Percentiles rank a stretch among this genome's conserved stretches.
Evolutionary conservation across 53 echinoderm and acorn worm genomes (phyloP).

Genomic region (Crossaster papposus): DNA sequence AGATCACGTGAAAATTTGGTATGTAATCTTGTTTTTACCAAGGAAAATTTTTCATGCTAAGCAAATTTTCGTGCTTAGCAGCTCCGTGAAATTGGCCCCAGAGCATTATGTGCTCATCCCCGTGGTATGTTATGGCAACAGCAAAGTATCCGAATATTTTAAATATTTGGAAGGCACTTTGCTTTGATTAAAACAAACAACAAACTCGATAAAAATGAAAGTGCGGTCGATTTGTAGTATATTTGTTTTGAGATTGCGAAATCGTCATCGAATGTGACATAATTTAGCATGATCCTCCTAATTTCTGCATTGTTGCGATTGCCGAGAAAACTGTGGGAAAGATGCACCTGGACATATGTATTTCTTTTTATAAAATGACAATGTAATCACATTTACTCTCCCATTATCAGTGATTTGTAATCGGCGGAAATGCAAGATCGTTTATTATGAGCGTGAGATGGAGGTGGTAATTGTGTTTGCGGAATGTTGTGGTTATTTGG

Average conservation of each 20-base stretch:
- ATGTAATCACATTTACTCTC: neutral
- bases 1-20: too few species aligned
- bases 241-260: neutral
- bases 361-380: neutral
- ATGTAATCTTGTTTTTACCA: too few species aligned
- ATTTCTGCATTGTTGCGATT: neutral
- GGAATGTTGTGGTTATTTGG: too few species aligned
- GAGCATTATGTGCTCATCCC: neutral
- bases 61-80: too few species aligned
- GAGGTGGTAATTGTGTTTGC: too few species aligned
- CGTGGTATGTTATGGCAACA: neutral
- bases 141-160: neutral
- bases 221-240: neutral
- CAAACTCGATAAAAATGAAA: neutral
- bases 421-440: too few species aligned
- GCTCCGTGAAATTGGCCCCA: too few species aligned
- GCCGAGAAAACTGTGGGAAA: neutral
- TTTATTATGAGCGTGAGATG: too few species aligned
- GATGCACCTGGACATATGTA: neutral
- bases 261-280: neutral
- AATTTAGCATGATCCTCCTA: neutral
- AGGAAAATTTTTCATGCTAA: too few species aligned
- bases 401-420: neutral
- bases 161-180: neutral
- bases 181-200: slow-evolving; percentile 6